These are phyloP conservation scores for Maccullochella peelii DNA, from an alignment of 2,113 vertebrate species.

Conservation along the genomic window DNA sequence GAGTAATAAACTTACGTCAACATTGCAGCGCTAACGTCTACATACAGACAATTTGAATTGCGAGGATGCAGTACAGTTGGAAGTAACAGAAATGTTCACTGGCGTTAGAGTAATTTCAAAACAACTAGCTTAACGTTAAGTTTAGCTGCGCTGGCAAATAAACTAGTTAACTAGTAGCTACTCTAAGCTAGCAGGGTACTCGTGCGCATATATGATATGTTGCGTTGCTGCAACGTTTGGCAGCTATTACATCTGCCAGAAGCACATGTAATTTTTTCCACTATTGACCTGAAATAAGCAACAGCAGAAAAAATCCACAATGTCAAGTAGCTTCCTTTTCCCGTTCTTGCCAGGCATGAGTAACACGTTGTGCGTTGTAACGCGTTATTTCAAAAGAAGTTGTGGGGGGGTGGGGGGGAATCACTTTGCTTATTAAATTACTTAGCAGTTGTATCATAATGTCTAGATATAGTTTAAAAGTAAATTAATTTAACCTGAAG, in stretches of 20 bases:
- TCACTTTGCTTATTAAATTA: not conserved
- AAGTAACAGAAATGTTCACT: not conserved
- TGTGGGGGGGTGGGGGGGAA: too few relatives aligned
- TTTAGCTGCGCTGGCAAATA: not conserved
- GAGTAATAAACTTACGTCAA: not conserved
- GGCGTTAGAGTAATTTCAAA: not conserved
- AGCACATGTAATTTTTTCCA: not conserved
- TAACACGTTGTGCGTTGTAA: not conserved
- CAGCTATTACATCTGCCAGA: not conserved
- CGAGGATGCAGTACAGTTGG: not conserved
- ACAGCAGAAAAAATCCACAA: not conserved
- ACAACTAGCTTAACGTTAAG: not conserved
- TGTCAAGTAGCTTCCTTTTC: not conserved
- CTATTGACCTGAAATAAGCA: not conserved
- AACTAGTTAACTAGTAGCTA: too few relatives aligned
- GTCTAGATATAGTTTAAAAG: not conserved
- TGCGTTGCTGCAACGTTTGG: conserved; percentile 1
- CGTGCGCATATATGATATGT: not conserved
- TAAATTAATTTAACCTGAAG: not conserved
- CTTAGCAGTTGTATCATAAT: not conserved
- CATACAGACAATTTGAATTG: not conserved
- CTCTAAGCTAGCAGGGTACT: not conserved
- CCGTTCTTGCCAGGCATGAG: not conserved
- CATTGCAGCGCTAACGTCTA: not conserved
- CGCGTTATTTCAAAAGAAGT: not conserved